A percentile compares a stretch with the other conserved stretches of the same genome.
Conservation (phyloP, 2,797 vertebrate genomes). For the Lindbergichthys nudifrons region DNA sequence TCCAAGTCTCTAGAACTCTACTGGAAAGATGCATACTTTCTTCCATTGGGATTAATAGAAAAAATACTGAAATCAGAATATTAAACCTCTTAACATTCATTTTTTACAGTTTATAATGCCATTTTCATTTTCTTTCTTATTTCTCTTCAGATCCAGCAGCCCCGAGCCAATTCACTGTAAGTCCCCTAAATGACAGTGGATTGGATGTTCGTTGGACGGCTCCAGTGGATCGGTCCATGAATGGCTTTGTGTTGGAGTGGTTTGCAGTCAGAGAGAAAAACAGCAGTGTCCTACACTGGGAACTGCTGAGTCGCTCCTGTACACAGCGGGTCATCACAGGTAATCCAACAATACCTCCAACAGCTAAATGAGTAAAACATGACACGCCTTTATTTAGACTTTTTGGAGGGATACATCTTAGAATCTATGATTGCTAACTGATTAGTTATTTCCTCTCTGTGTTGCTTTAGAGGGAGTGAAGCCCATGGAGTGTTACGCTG, state of each 20-base stretch:
- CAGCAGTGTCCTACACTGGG: conserved; percentile 60
- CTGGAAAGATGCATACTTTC: not conserved
- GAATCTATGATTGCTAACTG: not conserved
- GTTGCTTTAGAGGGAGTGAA: conserved; percentile 61
- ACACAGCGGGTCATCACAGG: conserved; percentile 70
- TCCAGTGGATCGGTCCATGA: conserved; percentile 20
- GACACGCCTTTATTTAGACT: not conserved
- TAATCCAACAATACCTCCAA: conserved; percentile 26
- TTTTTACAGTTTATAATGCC: not conserved
- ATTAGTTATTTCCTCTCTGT: not conserved
- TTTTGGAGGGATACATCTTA: not conserved
- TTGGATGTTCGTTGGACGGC: conserved; percentile 75
- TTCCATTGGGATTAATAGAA: not conserved
- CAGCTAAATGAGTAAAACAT: not conserved
- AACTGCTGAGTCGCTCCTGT: conserved; percentile 46
- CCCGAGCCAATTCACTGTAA: conserved; percentile 34
- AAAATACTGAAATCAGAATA: not conserved
- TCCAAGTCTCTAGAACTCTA: not conserved
- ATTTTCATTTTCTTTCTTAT: not conserved
- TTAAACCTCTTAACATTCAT: not conserved
- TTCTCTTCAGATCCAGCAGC: conserved; percentile 51
- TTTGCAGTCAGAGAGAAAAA: conserved; percentile 48
- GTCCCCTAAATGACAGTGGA: conserved; percentile 53
- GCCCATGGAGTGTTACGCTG: conserved; percentile 52
- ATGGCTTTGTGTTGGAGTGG: conserved; percentile 81